Evolutionary conservation across 2,888 invertebrate species (phyloP), one percentile per base, ranked within the genome.

Genomic region (Ophion obscuratus): DNA sequence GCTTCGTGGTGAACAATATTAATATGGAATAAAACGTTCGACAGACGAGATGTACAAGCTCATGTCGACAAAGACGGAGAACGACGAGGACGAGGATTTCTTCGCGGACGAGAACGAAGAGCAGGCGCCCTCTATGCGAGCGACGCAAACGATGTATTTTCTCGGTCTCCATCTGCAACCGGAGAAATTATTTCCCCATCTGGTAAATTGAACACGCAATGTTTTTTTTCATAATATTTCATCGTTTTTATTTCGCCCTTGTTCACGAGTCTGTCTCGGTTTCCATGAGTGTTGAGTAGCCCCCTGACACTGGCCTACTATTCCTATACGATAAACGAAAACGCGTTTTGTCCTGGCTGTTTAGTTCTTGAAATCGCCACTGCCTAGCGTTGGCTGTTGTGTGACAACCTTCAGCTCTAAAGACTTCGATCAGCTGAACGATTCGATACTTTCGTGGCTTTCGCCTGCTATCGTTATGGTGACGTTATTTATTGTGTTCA

Each of bases 91-190:
- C 71, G 96, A 96, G 88, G 96, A 96, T 88, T 96, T 96, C 89
- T 96, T 96, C 89, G 94, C 95, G 17, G 96, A 95, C 1, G 96
- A 96, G 88, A 94, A 95, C 5, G 96, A 96, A 88, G 95, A 95
- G 83, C 96, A 95, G 85, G 96, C 95, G 47, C 96, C 96, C 0
- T 95, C 96, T 87, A 96, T 96, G 10, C 95, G 96, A 87, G 97
- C 97, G 10, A 96, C 96, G 0, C 97, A 97, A 94, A 96, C 97
- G 6, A 94, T 97, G 85, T 97, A 97, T 93, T 93, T 96, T 70
- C 94, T 97, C 91, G 97, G 97, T 53, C 94, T 97, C 14, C 96
- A 97, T 94, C 95, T 97, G 61, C 97, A 97, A 6, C 97, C 97
- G 14, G 97, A 97, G 89, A 97, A 97, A 92, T 94, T 97, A 27